Conservation (phyloP, 2,888 invertebrate species). For the Endotricha flammealis region DNA sequence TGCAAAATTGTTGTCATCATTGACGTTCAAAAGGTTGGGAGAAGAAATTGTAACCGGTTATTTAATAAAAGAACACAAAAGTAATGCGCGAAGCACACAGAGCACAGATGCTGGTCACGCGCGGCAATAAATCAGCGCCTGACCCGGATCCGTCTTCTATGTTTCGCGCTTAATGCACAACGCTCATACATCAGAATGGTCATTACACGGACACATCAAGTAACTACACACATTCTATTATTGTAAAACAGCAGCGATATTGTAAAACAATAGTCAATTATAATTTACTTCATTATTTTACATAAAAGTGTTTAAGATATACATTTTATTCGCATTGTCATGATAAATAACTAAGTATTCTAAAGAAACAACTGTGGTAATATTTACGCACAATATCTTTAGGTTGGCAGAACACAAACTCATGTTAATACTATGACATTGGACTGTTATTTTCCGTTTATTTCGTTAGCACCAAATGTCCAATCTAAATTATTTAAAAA, state of each 20-base stretch:
- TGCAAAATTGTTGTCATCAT: no score
- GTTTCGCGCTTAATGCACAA: no score
- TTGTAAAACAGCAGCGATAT: not conserved
- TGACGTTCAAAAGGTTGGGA: no score
- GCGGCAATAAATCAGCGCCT: no score
- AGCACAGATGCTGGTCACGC: no score
- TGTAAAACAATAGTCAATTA: not conserved
- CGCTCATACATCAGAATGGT: no score
- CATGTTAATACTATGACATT: constrained; percentile 34
- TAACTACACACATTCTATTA: not conserved
- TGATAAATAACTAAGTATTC: not conserved
- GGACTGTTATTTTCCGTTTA: constrained; percentile 51
- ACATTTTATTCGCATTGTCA: constrained; percentile 2
- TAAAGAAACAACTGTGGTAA: not conserved
- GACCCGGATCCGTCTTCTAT: no score
- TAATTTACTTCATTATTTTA: not conserved
- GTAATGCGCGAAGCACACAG: no score
- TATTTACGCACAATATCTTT: constrained; percentile 4
- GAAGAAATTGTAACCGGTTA: no score
- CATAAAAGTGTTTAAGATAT: constrained; percentile 1
- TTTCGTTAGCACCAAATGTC: constrained; percentile 70
- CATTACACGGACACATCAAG: not conserved
- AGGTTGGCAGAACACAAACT: constrained; percentile 14
- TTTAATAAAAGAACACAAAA: no score
- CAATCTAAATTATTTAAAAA: constrained; percentile 54